These are phyloP conservation scores for Oscheius sp. DNA, from an alignment of 2,888 invertebrate genomes.

Conservation along the genomic window DNA sequence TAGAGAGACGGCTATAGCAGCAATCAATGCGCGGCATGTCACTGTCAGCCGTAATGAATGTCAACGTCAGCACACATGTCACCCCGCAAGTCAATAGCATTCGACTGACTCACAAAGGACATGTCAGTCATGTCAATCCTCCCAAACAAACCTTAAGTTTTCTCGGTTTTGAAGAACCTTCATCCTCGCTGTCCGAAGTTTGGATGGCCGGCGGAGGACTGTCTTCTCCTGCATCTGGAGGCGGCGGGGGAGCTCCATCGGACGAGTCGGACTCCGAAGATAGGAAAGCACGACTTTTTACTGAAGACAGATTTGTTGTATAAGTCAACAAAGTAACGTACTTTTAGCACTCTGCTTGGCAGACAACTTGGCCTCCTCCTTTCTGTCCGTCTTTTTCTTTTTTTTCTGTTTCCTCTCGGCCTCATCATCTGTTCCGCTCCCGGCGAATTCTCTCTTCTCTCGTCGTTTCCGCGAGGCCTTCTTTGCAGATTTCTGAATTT, in stretches of 20 bases:
- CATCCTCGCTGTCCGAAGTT: slow-evolving; percentile 40
- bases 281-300: slow-evolving; percentile 60
- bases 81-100: not conserved
- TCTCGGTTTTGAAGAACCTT: slow-evolving; percentile 44
- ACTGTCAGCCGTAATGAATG: too few species aligned
- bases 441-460: slow-evolving; percentile 40
- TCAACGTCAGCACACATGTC: too few species aligned
- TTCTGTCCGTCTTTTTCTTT: slow-evolving; percentile 36
- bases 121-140: too few species aligned
- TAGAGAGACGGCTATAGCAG: too few species aligned
- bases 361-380: slow-evolving; percentile 50
- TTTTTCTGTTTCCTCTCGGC: slow-evolving; percentile 37
- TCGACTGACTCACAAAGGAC: not conserved
- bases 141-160: slow-evolving; percentile 41
- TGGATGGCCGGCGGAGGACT: slow-evolving; percentile 39
- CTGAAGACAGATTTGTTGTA: slow-evolving; percentile 41
- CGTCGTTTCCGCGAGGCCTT: slow-evolving; percentile 50
- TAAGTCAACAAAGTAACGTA: slow-evolving; percentile 20
- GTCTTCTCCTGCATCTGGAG: slow-evolving; percentile 36
- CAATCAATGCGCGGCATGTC: too few species aligned
- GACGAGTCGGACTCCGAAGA: slow-evolving; percentile 59
- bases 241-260: slow-evolving; percentile 46
- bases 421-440: slow-evolving; percentile 56
- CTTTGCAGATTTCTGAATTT: slow-evolving; percentile 45
- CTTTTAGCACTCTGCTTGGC: slow-evolving; percentile 57